Conservation (phyloP, 2,113 vertebrate genomes). For the Notothenia coriiceps region DNA sequence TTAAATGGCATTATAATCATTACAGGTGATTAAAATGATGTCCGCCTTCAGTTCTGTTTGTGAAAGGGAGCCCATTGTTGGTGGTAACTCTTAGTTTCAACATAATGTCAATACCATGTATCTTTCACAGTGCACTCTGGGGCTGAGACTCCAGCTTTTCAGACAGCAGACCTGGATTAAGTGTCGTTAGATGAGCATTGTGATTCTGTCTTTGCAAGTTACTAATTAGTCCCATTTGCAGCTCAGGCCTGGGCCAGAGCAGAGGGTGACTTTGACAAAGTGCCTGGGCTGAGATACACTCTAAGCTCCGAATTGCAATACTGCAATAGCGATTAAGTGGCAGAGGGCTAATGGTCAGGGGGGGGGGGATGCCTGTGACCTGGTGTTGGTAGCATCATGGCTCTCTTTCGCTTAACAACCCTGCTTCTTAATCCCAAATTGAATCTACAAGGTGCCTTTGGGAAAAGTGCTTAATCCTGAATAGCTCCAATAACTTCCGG, state of each 20-base stretch:
- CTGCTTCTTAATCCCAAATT: constrained; percentile 82
- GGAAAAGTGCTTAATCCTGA: constrained; percentile 79
- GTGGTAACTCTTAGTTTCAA: constrained; percentile 39
- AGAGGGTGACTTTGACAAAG: constrained; percentile 80
- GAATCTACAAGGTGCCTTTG: constrained; percentile 82
- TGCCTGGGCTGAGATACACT: constrained; percentile 68
- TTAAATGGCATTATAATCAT: not conserved
- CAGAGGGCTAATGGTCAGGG: constrained; percentile 67
- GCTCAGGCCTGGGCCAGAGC: constrained; percentile 61
- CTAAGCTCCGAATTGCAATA: constrained; percentile 69
- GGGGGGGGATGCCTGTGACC: constrained; percentile 46
- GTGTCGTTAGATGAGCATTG: constrained; percentile 54
- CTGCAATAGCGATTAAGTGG: constrained; percentile 71
- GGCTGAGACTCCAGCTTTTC: constrained; percentile 23
- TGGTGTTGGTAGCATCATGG: constrained; percentile 61
- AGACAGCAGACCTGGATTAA: constrained; percentile 52
- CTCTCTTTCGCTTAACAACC: constrained; percentile 69
- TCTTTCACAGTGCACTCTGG: constrained; percentile 21
- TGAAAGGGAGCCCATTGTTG: constrained; percentile 6
- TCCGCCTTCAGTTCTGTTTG: not conserved
- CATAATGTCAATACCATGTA: constrained; percentile 53
- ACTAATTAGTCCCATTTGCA: constrained; percentile 82
- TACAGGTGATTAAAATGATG: constrained; percentile 2
- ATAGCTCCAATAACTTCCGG: constrained; percentile 68
- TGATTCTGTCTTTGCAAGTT: constrained; percentile 67